phyloP scores from a whole-genome alignment of 2,797 vertebrate species.

The Gymnothorax javanicus region DNA sequence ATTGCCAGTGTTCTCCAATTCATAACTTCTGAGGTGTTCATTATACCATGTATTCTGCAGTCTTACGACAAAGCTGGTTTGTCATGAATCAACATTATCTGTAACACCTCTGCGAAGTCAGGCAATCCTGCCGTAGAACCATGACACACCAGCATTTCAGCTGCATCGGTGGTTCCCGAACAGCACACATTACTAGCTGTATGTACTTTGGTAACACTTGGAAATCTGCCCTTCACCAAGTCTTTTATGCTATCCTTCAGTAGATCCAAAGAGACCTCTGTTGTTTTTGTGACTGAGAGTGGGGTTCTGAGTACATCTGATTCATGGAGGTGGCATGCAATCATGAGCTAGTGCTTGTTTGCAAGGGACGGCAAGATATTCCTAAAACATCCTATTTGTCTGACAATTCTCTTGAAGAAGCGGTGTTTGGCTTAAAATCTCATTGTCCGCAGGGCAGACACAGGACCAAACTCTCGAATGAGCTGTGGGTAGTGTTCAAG shows the following conservation, averaged over 20 bases:
- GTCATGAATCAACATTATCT: constrained; percentile 32
- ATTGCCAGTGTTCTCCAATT: constrained; percentile 40
- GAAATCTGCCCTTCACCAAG: constrained; percentile 25
- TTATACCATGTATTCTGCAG: constrained; percentile 40
- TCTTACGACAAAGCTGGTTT: constrained; percentile 39
- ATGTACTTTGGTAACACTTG: constrained; percentile 34
- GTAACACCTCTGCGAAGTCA: constrained; percentile 43
- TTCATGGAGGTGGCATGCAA: constrained; percentile 34
- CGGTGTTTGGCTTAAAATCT: constrained; percentile 4
- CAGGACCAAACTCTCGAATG: constrained; percentile 8
- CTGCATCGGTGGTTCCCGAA: constrained; percentile 40
- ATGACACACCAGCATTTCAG: constrained; percentile 41
- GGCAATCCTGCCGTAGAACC: constrained; percentile 41
- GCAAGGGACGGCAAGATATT: constrained; percentile 35
- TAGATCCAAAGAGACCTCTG: constrained; percentile 37
- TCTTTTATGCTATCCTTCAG: constrained; percentile 35
- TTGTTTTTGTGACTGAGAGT: constrained; percentile 34
- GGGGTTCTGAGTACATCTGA: constrained; percentile 23
- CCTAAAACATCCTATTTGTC: constrained; percentile 20
- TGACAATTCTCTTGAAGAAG: constrained; percentile 24
- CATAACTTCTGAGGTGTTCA: constrained; percentile 43
- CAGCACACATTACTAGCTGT: constrained; percentile 34
- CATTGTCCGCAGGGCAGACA: neutral
- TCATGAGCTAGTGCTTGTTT: constrained; percentile 36
- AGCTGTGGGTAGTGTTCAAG: constrained; percentile 21